These are phyloP conservation scores for Solea senegalensis DNA, from an alignment of 2,113 vertebrate genomes.

Conservation along the genomic window DNA sequence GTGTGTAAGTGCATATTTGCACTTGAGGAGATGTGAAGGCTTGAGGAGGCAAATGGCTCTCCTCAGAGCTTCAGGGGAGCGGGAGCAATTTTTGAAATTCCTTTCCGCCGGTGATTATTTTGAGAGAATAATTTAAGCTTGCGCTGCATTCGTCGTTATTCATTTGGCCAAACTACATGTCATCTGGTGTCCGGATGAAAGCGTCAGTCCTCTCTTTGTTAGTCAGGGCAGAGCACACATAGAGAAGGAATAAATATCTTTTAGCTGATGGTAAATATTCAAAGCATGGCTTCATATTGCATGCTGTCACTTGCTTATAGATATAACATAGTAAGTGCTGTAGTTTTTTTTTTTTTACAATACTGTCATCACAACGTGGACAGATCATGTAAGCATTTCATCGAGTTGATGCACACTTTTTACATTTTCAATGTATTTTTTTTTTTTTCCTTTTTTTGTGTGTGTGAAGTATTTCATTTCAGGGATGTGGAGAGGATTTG, in stretches of 20 bases:
- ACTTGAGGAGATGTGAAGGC: neutral
- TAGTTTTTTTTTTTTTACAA: conserved; percentile 23
- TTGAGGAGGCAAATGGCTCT: neutral
- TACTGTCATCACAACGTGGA: conserved; percentile 36
- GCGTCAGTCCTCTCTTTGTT: conserved; percentile 45
- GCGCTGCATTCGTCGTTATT: neutral
- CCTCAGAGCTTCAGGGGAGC: neutral
- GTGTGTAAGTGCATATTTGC: conserved; percentile 27
- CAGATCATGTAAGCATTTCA: conserved; percentile 14
- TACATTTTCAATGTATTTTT: neutral
- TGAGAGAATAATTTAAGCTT: neutral
- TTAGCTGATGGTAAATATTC: conserved; percentile 38
- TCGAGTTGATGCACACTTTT: neutral
- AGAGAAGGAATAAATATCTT: conserved; percentile 41
- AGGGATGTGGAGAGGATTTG: neutral
- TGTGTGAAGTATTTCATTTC: conserved; percentile 12
- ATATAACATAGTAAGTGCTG: conserved; percentile 52
- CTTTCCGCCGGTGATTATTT: neutral
- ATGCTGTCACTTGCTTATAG: conserved; percentile 38
- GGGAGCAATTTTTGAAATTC: neutral
- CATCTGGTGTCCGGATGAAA: conserved; percentile 3
- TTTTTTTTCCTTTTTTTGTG: neutral
- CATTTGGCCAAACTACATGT: conserved; percentile 6
- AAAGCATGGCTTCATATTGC: conserved; percentile 48
- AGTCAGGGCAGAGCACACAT: conserved; percentile 24